A percentile compares a stretch with the other conserved stretches of the same genome.
These are phyloP conservation scores for Asteroscopus sphinx DNA, from an alignment of 2,888 invertebrate genomes.

Conservation along the genomic window DNA sequence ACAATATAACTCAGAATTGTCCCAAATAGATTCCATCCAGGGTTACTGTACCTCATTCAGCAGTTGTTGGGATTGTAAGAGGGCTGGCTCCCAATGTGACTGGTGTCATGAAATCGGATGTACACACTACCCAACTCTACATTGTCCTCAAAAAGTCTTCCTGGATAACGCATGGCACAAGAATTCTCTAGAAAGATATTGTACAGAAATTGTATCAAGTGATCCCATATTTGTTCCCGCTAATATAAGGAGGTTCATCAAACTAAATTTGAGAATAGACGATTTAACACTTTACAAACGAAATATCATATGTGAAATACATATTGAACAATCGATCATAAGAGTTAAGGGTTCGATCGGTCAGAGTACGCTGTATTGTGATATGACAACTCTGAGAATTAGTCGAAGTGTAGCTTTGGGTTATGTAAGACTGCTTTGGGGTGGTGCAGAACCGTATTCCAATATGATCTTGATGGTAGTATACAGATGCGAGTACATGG, in stretches of 20 bases:
- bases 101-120: conserved; percentile 66
- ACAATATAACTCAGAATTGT: conserved; percentile 4
- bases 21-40: conserved; percentile 20
- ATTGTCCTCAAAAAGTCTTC: conserved; percentile 60
- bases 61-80: conserved; percentile 61
- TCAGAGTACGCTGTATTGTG: conserved; percentile 37
- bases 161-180: conserved; percentile 47
- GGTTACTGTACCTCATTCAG: conserved; percentile 37
- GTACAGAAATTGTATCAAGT: conserved; percentile 56
- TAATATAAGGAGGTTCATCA: conserved; percentile 52
- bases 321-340: conserved; percentile 40
- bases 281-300: conserved; percentile 63
- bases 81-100: conserved; percentile 52
- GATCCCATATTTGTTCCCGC: conserved; percentile 62
- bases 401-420: conserved; percentile 50
- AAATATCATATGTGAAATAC: conserved; percentile 59
- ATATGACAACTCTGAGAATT: conserved; percentile 33
- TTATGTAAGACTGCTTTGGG: conserved; percentile 61
- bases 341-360: conserved; percentile 34
- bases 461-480: conserved; percentile 63
- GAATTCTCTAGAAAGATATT: conserved; percentile 23
- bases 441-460: conserved; percentile 65
- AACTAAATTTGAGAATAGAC: conserved; percentile 59
- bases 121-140: conserved; percentile 55
- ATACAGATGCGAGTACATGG: conserved; percentile 61